Evolutionary conservation across 2,797 vertebrate species (phyloP), one percentile per base, ranked within the genome.

Genomic region (Hozukius guyotensis): DNA sequence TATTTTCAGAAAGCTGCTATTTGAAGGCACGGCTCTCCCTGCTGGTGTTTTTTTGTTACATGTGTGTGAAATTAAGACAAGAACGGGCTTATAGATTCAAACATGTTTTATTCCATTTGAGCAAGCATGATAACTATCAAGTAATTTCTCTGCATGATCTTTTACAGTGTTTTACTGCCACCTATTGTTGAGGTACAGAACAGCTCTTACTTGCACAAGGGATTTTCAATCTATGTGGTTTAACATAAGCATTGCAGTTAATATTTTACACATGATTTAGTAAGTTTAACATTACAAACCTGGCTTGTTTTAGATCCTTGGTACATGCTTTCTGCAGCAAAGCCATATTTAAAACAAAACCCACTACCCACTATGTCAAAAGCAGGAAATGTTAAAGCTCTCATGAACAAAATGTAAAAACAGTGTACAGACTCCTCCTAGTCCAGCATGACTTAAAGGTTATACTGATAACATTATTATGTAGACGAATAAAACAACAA

Each of bases 121-220:
- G n/a, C 32, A 83, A 62, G 34, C 5, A 52, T 22, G 7, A 25
- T 7, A 53, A 65, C 16, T 22, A 34, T 76, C 3, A 25, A 67
- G 36, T 52, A 0, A 61, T 71, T 29, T 27, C 16, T 52, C 24
- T 49, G 22, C 22, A 9, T 75, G 18, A 64, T 77, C n/a, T 85
- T 73, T 68, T 61, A 74, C 74, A 86, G 78, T 87, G 78, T 87
- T 87, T 86, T 90, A 86, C 93, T 95, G 95, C 94, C 94, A 94
- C 90, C 95, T 94, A 81, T 75, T 92, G 95, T 85, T 87, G 11
- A 56, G 8, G 34, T 32, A 63, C 20, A 63, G 61, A 25, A 9
- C 22, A 75, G 61, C 61, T 61, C 18, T 29, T 74, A 11, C 22
- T 70, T 27, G 72, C 16, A 82, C 4, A 80, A 14, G 12, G 31